Base-by-base conservation (phyloP, 2,797 vertebrate genomes). In the Acanthurus leucopareius region DNA sequence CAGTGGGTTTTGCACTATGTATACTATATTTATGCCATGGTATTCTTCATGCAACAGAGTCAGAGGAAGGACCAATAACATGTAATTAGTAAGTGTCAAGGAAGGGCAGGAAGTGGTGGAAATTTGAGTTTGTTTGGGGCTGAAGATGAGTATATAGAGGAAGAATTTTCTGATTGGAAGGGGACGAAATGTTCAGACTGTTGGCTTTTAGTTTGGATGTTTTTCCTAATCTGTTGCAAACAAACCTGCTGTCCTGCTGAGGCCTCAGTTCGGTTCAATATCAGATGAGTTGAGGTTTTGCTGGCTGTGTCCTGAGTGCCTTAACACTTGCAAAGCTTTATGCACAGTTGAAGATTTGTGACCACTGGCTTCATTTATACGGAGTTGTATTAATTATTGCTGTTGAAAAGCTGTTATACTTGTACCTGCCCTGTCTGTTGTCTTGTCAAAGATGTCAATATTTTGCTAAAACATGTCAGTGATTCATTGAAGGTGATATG, bases 261-360 rank as follows among this genome's bases (percentile, higher is more conserved):
- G 56, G 56, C 75, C 69, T 71, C 49, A 7, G 2, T 62, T 62
- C 59, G 52, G 22, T 22, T 53, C 13, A 25, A 4, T 54, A 38
- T 56, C 69, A 61, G 48, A 69, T 4, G 71, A 45, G 57, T 38
- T 48, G 19, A 69, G 56, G 59, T 69, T 77, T 14, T 66, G 40
- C 49, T 13, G 73, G 53, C 64, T 77, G 69, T 64, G 73, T 62
- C 51, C 67, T 49, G 69, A 92, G 93, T 93, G 93, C 93, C 93
- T 94, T 93, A 91, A 79, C 70, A 80, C 56, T 22, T 70, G 79
- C 85, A 75, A 75, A 73, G 73, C 60, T 72, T 71, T 81, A 76
- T 80, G 73, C 75, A 69, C 25, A 5, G 5, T 40, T 22, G 5
- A 22, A 10, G 20, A 79, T 10, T 57, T 15, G 4, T 53, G 59